These are phyloP conservation scores for Drosophila maculinotata DNA, from an alignment of 2,888 invertebrate species.

Conservation along the genomic window DNA sequence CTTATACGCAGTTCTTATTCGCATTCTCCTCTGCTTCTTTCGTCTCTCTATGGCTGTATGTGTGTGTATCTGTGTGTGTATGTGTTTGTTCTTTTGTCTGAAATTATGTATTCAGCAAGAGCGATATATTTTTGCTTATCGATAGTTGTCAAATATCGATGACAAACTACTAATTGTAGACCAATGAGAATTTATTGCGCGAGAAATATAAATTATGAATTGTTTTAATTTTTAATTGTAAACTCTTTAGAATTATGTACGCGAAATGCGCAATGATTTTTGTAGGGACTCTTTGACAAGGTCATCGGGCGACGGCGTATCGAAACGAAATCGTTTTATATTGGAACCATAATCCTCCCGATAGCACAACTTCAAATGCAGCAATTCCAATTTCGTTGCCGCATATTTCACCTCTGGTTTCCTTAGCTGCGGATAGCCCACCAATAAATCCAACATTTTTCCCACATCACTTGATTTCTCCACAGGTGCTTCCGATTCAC, in stretches of 20 bases:
- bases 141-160: constrained; percentile 43
- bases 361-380: constrained; percentile 48
- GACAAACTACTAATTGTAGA: background rate
- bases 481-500: background rate
- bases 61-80: constrained; percentile 18
- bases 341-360: constrained; percentile 60
- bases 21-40: constrained; percentile 55
- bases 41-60: constrained; percentile 24
- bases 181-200: constrained; percentile 5
- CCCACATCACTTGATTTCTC: constrained; percentile 52
- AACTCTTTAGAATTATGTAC: constrained; percentile 46
- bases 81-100: constrained; percentile 59
- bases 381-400: constrained; percentile 30
- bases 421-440: constrained; percentile 52
- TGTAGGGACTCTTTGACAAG: constrained; percentile 71
- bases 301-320: constrained; percentile 83
- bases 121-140: constrained; percentile 51
- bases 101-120: constrained; percentile 59
- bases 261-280: constrained; percentile 68
- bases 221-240: constrained; percentile 23
- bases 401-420: constrained; percentile 48
- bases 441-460: constrained; percentile 41
- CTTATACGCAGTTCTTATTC: constrained; percentile 72
- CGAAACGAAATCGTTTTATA: constrained; percentile 76
- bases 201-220: constrained; percentile 4